Percentiles rank a stretch among this genome's conserved stretches.
These are phyloP conservation scores for Melieria picta DNA, from an alignment of 2,888 invertebrate species.

Conservation along the genomic window DNA sequence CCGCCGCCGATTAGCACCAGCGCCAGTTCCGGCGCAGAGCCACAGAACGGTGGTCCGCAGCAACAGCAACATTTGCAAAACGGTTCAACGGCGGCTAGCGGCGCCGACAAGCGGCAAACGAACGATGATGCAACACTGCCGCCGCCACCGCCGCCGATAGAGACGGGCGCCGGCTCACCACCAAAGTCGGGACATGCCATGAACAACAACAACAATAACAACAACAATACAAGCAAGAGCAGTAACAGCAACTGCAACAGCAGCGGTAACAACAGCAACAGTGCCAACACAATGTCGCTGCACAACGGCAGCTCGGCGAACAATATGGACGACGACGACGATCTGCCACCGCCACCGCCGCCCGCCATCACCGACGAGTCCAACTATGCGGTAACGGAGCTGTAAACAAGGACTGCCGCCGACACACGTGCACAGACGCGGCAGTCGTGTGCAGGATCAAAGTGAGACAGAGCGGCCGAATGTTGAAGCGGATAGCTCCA, in stretches of 20 bases:
- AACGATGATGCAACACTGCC: conserved; percentile 56
- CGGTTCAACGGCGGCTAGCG: conserved; percentile 20
- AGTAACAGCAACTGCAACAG: conserved; percentile 37
- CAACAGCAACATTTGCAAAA: conserved; percentile 35
- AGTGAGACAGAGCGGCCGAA: neutral
- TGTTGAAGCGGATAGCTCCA: neutral
- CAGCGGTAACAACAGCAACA: conserved; percentile 39
- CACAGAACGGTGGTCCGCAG: conserved; percentile 28
- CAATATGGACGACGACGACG: conserved; percentile 53
- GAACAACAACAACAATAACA: conserved; percentile 38
- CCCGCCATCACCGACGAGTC: conserved; percentile 65
- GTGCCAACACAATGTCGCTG: conserved; percentile 46
- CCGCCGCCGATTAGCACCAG: conserved; percentile 46
- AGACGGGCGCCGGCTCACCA: conserved; percentile 45
- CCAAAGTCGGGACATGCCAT: conserved; percentile 44
- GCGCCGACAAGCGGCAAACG: conserved; percentile 33
- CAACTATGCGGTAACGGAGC: conserved; percentile 67
- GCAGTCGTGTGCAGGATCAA: neutral
- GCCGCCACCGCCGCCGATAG: conserved; percentile 54
- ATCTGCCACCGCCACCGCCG: conserved; percentile 61
- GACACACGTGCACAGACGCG: neutral
- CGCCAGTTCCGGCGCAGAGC: conserved; percentile 4
- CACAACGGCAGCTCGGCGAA: conserved; percentile 48
- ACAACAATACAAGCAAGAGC: conserved; percentile 41
- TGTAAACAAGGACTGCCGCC: conserved; percentile 52